Percentiles rank a stretch among this genome's conserved stretches.
Evolutionary conservation across 2,797 vertebrate species (phyloP).

Genomic region (Cygnus olor): DNA sequence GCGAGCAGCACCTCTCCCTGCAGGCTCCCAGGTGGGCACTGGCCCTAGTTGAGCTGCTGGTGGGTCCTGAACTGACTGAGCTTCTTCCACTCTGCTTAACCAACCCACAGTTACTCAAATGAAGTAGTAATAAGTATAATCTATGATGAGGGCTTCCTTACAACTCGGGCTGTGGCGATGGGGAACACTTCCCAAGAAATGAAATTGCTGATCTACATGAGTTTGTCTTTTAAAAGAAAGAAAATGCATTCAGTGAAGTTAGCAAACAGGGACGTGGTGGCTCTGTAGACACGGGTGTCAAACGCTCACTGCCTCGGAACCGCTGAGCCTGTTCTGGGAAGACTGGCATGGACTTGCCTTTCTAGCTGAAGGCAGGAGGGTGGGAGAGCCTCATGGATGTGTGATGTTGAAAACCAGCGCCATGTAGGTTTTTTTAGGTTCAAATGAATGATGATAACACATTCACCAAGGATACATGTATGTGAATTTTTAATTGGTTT

Average conservation of each 20-base stretch:
- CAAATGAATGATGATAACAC: background rate
- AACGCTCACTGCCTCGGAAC: background rate
- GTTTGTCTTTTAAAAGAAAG: background rate
- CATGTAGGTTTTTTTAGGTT: background rate
- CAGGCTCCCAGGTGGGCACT: background rate
- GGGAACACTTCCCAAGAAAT: background rate
- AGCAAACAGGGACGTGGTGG: fast-evolving
- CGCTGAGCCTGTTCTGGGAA: background rate
- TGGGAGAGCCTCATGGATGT: background rate
- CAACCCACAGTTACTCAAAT: background rate
- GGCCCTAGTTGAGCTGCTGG: background rate
- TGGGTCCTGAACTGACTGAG: too few relatives aligned
- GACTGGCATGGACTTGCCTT: background rate
- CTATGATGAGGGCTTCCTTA: fast-evolving
- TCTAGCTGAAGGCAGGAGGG: background rate
- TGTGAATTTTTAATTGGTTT: background rate
- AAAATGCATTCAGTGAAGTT: background rate
- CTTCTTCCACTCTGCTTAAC: background rate
- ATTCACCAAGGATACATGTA: background rate
- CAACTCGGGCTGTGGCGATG: background rate
- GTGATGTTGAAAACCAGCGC: background rate
- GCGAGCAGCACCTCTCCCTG: background rate
- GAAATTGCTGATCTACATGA: background rate
- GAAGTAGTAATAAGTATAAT: background rate
- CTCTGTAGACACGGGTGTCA: background rate